Base-by-base conservation (phyloP, 2,797 vertebrate species). In the Pseudochromis fuscus region DNA sequence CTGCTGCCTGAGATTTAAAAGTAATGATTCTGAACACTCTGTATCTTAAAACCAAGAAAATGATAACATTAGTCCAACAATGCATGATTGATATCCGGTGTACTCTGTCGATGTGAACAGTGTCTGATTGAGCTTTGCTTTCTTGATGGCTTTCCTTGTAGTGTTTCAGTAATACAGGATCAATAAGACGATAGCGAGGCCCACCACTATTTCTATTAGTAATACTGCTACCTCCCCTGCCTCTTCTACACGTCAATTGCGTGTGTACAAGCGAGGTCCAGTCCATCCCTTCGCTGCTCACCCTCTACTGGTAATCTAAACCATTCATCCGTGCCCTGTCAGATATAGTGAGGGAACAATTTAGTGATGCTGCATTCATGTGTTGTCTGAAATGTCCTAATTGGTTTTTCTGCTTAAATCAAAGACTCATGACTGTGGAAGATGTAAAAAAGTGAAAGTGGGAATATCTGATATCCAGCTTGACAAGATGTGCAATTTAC, bases 141-240 rank as follows among this genome's bases (percentile, higher is more conserved):
- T 71, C 62, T 84, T 75, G 75, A 89, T 88, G 83, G 60, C 75
- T 83, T 81, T 72, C 48, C 60, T 67, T 70, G 58, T 78, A 42
- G 65, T 58, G 73, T 85, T 85, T 87, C 81, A 86, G 81, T 80
- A 67, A 83, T 69, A 78, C 52, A 28, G 23, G 83, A 89, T 91
- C 89, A 91, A 91, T 92, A 88, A 77, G 25, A 66, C 48, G 19
- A 84, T 81, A 79, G 82, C 37, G 52, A 75, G 50, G 44, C 51
- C 59, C 66, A 75, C 45, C 49, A 68, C 67, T 55, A 64, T 56
- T 75, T 81, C 77, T 79, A 65, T 78, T 62, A 72, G 48, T 72
- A 66, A 37, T 62, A 70, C 75, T 58, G 52, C 73, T 31, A 21
- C 58, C 16, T 42, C 70, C 66, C 13, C 77, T 69, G 60, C 55